phyloP scores from a whole-genome alignment of 2,797 vertebrate genomes.

The Ctenosaura bakeri region DNA sequence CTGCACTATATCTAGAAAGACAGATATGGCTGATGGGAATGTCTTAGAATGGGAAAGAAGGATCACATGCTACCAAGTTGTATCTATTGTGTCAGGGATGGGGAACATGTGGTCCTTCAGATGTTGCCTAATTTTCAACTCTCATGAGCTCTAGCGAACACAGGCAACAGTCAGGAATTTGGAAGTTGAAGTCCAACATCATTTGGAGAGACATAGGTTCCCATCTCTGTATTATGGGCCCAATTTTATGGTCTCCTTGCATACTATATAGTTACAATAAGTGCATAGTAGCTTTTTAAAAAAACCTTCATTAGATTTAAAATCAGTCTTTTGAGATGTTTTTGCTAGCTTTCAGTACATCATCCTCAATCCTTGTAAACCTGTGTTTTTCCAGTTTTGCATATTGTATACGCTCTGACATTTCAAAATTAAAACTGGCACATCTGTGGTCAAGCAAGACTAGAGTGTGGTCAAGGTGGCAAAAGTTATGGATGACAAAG shows the following conservation, averaged over 20 bases:
- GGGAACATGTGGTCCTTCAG: neutral
- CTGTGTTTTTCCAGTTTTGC: neutral
- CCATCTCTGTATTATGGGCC: no score
- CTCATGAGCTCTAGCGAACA: neutral
- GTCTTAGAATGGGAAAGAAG: neutral
- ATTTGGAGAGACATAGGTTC: neutral
- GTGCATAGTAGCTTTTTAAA: neutral
- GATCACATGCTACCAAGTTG: neutral
- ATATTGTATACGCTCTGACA: no score
- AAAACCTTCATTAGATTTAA: conserved; percentile 10
- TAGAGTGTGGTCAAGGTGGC: no score
- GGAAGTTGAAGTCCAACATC: neutral
- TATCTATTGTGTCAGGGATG: neutral
- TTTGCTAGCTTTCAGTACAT: neutral
- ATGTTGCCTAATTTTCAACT: neutral
- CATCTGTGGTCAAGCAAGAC: no score
- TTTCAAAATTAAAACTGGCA: no score
- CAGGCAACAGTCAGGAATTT: neutral
- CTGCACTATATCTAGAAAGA: neutral
- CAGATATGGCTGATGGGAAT: neutral
- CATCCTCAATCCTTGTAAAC: neutral
- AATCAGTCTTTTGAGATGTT: conserved; percentile 14
- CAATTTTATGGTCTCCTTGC: no score
- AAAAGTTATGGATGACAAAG: no score
- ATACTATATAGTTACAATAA: rapidly evolving